A percentile compares a stretch with the other conserved stretches of the same genome.
Evolutionary conservation across 2,888 invertebrate genomes (phyloP).

Genomic region (Trichogramma dendrolimi): DNA sequence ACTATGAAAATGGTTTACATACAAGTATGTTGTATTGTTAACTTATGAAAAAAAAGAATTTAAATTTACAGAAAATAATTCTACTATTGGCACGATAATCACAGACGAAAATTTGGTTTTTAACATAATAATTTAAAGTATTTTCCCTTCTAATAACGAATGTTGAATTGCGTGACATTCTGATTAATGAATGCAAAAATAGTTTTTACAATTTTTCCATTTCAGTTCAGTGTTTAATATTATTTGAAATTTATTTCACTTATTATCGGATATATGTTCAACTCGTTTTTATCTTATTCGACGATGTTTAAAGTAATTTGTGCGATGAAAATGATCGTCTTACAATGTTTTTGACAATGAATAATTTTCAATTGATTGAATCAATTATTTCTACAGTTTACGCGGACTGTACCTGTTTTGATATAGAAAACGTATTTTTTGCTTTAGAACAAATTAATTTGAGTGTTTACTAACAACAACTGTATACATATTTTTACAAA

Average conservation of each 20-base stretch:
- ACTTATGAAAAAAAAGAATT: constrained; percentile 9
- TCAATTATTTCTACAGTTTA: no score
- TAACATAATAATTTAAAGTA: constrained; percentile 1
- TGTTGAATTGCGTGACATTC: neutral
- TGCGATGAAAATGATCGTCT: neutral
- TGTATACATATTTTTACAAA: no score
- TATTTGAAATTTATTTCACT: no score
- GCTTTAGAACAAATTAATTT: no score
- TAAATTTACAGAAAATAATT: constrained; percentile 10
- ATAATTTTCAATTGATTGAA: constrained; percentile 1
- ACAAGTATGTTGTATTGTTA: no score
- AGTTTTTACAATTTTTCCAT: constrained; percentile 2
- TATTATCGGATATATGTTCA: no score
- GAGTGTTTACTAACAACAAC: no score
- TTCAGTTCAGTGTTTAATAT: no score
- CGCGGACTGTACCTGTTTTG: no score
- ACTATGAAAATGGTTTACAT: neutral
- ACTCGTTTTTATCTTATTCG: neutral
- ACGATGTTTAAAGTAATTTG: neutral
- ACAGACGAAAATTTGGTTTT: constrained; percentile 17
- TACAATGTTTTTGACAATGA: neutral
- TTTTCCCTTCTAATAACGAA: constrained; percentile 7
- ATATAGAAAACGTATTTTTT: no score
- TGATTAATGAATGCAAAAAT: constrained; percentile 2
- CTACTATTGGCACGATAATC: constrained; percentile 23